phyloP scores from a whole-genome alignment of 2,888 invertebrate species.

The Agrotis segetum region DNA sequence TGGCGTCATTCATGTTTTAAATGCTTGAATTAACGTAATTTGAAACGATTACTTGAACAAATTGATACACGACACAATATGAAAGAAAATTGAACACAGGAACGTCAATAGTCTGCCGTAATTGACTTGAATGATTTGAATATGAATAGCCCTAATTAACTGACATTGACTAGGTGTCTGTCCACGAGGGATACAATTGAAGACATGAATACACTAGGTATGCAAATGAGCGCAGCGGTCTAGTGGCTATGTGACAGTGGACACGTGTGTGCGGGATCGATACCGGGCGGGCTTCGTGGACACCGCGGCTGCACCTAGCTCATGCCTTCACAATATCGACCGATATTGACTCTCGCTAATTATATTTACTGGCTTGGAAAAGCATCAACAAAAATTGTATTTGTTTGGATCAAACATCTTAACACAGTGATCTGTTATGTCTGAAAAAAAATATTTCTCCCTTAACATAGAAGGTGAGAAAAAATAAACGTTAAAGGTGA shows the following conservation, averaged over 20 bases:
- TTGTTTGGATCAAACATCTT: conserved; percentile 22
- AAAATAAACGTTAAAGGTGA: conserved; percentile 57
- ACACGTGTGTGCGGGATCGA: conserved; percentile 58
- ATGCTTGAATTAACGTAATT: conserved; percentile 27
- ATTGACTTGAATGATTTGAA: conserved; percentile 48
- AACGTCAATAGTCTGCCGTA: conserved; percentile 10
- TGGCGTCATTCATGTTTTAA: conserved; percentile 21
- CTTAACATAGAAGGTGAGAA: conserved; percentile 28
- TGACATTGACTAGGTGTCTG: conserved; percentile 32
- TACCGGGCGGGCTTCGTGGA: conserved; percentile 43
- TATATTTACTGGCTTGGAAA: conserved; percentile 16
- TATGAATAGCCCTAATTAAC: conserved; percentile 52
- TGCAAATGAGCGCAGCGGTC: conserved; percentile 50
- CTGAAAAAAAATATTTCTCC: conserved; percentile 27
- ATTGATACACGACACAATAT: not conserved
- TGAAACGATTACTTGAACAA: not conserved
- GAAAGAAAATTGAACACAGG: conserved; percentile 6
- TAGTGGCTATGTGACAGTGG: conserved; percentile 24
- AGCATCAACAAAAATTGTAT: not conserved
- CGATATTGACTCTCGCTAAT: conserved; percentile 18
- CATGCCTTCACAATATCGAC: conserved; percentile 21
- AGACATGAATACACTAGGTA: conserved; percentile 38
- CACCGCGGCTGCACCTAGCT: conserved; percentile 35
- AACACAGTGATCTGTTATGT: conserved; percentile 21
- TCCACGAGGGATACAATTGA: conserved; percentile 29